A percentile compares a stretch with the other conserved stretches of the same genome.
These are phyloP conservation scores for Smutsia temminckii DNA, from an alignment of 2,797 vertebrate species.

Conservation along the genomic window DNA sequence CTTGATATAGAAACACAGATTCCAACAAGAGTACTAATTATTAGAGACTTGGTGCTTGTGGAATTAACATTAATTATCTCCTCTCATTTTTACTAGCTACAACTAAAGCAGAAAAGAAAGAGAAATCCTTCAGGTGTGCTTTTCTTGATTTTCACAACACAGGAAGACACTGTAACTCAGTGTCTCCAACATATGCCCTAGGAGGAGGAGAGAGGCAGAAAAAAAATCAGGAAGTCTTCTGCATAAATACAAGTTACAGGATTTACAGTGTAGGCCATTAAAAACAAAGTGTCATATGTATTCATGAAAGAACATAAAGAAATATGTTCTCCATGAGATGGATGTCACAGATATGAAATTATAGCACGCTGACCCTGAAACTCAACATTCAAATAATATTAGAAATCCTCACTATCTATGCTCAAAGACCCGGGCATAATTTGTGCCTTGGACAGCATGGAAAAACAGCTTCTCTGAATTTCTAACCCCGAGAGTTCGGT, in stretches of 20 bases:
- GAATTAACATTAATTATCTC: neutral
- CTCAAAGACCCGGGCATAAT: neutral
- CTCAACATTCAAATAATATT: slow-evolving; percentile 41
- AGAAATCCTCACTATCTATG: neutral
- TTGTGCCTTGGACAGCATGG: neutral
- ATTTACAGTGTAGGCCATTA: slow-evolving; percentile 50
- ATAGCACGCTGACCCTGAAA: slow-evolving; percentile 26
- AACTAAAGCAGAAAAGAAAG: neutral
- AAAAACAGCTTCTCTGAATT: slow-evolving; percentile 18
- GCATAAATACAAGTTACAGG: slow-evolving; percentile 34
- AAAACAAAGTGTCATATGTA: slow-evolving; percentile 62
- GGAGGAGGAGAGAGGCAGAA: neutral
- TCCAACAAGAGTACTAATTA: neutral
- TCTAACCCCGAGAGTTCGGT: neutral
- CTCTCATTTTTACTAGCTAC: neutral
- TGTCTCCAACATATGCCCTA: neutral
- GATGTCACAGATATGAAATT: slow-evolving; percentile 55
- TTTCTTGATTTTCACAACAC: slow-evolving; percentile 6
- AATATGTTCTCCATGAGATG: slow-evolving; percentile 53
- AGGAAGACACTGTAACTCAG: slow-evolving; percentile 23
- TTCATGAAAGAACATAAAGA: slow-evolving; percentile 33
- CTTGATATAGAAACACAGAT: slow-evolving; percentile 19
- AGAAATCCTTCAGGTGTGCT: neutral
- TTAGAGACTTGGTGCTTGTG: neutral
- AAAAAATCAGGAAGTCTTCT: neutral